Evolutionary conservation across 1,140 invertebrate genomes (phyloP).

Genomic region (Pemphigus obesinymphae): DNA sequence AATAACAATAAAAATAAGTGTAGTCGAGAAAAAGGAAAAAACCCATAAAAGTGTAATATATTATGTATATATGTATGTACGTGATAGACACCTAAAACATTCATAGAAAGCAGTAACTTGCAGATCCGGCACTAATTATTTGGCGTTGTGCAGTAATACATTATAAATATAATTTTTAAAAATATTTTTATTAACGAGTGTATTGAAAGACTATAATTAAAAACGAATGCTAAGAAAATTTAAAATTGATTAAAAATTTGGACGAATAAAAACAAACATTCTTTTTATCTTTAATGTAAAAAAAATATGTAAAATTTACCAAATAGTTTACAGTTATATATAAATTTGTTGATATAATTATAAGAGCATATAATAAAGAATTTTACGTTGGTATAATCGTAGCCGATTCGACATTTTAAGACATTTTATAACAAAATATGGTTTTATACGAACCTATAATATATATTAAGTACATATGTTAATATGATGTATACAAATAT

Average conservation of each 20-base stretch:
- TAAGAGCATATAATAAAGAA: neutral
- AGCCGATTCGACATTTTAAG: neutral
- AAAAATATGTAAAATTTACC: neutral
- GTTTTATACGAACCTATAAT: too few relatives aligned
- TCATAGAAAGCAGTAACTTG: neutral
- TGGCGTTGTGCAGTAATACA: neutral
- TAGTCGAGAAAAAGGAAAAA: neutral
- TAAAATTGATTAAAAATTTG: neutral
- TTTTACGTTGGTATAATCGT: neutral
- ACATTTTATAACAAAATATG: neutral
- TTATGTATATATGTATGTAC: too few relatives aligned
- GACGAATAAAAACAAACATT: neutral
- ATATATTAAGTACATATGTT: too few relatives aligned
- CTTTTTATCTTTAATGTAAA: neutral
- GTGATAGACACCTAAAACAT: slow-evolving; percentile 22
- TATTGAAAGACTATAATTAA: neutral
- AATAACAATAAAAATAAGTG: slow-evolving; percentile 8
- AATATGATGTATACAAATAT: too few relatives aligned
- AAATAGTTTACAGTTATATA: too few relatives aligned
- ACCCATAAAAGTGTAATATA: too few relatives aligned
- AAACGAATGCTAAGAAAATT: neutral
- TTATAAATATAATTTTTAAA: neutral
- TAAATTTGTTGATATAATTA: neutral
- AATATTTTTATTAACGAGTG: neutral
- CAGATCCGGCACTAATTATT: neutral